phyloP scores from a whole-genome alignment of 2,888 invertebrate genomes.

The Drosophila histrio region DNA sequence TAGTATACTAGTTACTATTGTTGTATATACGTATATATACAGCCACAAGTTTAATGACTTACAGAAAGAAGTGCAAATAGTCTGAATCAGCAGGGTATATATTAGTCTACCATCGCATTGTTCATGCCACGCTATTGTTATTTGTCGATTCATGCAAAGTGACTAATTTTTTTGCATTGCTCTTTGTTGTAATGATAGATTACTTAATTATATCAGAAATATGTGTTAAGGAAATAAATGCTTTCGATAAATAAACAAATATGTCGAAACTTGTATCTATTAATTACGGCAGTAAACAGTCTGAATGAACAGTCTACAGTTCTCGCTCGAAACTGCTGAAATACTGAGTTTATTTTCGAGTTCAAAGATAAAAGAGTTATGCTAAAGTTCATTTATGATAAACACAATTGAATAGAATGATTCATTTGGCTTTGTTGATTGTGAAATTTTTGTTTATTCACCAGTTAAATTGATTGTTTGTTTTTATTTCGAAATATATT shows the following conservation, averaged over 20 bases:
- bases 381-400: slow-evolving; percentile 6
- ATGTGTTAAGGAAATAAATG: slow-evolving; percentile 1
- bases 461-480: background rate
- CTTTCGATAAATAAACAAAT: background rate
- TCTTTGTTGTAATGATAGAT: background rate
- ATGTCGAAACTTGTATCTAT: background rate
- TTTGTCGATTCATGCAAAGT: slow-evolving; percentile 14
- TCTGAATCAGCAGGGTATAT: background rate
- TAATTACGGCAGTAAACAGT: background rate
- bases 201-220: background rate
- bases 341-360: background rate
- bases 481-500: background rate
- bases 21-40: background rate
- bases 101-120: background rate
- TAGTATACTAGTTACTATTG: background rate
- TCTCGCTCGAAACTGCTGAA: background rate
- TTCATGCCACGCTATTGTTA: background rate
- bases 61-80: background rate
- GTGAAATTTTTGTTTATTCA: background rate
- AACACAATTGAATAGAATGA: background rate
- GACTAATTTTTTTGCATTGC: slow-evolving; percentile 21
- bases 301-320: background rate
- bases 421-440: background rate
- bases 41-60: background rate
- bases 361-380: background rate